phyloP scores from a whole-genome alignment of 2,113 vertebrate species.

The Pollachius pollachius region DNA sequence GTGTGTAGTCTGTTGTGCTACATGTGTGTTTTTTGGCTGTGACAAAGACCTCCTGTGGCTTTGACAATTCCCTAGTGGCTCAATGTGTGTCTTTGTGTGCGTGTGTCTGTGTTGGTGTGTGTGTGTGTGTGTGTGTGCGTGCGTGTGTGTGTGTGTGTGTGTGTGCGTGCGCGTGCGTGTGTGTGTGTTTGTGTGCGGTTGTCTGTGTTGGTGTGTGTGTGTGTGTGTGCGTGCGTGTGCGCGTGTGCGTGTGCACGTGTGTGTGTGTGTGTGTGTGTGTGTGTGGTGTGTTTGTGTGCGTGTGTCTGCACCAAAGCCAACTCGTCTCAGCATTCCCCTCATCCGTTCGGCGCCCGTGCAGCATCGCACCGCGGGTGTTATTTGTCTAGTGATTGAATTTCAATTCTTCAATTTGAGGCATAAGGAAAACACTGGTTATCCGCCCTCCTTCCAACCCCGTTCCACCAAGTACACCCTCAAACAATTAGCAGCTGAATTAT shows the following conservation, averaged over 20 bases:
- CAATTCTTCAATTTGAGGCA: not conserved
- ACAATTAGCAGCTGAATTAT: constrained; percentile 44
- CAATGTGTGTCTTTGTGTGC: constrained; percentile 1
- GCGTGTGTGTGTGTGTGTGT: not conserved
- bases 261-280: not conserved
- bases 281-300: not conserved
- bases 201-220: not conserved
- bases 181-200: not conserved
- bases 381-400: not conserved
- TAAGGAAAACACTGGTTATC: not conserved
- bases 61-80: constrained; percentile 45
- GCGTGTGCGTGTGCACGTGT: not conserved
- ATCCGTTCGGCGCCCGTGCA: not conserved
- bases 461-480: constrained; percentile 33
- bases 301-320: constrained; percentile 15
- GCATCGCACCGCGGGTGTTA: not conserved
- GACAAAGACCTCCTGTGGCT: constrained; percentile 42
- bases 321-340: constrained; percentile 12
- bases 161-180: not conserved
- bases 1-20: not conserved
- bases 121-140: not conserved
- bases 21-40: constrained; percentile 45
- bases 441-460: not conserved
- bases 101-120: constrained; percentile 15
- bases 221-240: not conserved